phyloP scores from a whole-genome alignment of 30 jellyfish, hydroid and myxozoan genomes.

The Catostylus mosaicus region DNA sequence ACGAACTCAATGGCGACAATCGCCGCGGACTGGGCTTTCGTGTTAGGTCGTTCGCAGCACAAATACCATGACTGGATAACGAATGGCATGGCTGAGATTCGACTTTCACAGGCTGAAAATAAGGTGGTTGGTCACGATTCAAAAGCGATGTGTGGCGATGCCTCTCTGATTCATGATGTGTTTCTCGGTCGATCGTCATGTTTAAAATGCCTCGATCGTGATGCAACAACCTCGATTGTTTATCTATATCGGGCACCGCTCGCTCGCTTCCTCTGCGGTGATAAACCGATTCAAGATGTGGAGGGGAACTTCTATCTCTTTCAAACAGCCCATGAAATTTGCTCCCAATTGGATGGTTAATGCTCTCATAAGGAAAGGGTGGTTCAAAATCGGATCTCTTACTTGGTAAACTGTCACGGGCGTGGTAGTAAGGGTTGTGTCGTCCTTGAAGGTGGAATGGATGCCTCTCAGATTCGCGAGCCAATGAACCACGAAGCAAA shows the following conservation, averaged over 20 bases:
- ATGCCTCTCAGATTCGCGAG: slow-evolving; percentile 60
- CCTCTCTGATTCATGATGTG: slow-evolving; percentile 63
- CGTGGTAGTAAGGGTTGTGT: slow-evolving; percentile 55
- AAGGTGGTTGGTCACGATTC: slow-evolving; percentile 67
- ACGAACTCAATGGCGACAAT: slow-evolving; percentile 53
- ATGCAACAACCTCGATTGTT: slow-evolving; percentile 35
- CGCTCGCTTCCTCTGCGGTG: slow-evolving; percentile 64
- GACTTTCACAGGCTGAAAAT: slow-evolving; percentile 61
- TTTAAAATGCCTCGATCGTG: slow-evolving; percentile 53
- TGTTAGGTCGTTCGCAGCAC: slow-evolving; percentile 36
- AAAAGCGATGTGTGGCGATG: slow-evolving; percentile 65
- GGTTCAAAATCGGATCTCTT: slow-evolving; percentile 62
- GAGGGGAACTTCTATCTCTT: slow-evolving; percentile 71
- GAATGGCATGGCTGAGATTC: slow-evolving; percentile 44
- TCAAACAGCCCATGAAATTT: slow-evolving; percentile 53
- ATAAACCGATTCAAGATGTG: slow-evolving; percentile 63
- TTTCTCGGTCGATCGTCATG: slow-evolving; percentile 63
- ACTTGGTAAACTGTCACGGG: slow-evolving; percentile 45
- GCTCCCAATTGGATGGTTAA: slow-evolving; percentile 45
- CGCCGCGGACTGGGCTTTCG: slow-evolving; percentile 69
- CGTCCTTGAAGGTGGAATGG: slow-evolving; percentile 54
- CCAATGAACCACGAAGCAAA: slow-evolving; percentile 37
- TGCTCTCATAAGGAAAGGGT: slow-evolving; percentile 38
- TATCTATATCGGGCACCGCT: slow-evolving; percentile 40
- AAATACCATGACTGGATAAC: slow-evolving; percentile 36